Base-by-base conservation (phyloP, 1,140 invertebrate genomes). In the Drosophila nigromelanica region DNA sequence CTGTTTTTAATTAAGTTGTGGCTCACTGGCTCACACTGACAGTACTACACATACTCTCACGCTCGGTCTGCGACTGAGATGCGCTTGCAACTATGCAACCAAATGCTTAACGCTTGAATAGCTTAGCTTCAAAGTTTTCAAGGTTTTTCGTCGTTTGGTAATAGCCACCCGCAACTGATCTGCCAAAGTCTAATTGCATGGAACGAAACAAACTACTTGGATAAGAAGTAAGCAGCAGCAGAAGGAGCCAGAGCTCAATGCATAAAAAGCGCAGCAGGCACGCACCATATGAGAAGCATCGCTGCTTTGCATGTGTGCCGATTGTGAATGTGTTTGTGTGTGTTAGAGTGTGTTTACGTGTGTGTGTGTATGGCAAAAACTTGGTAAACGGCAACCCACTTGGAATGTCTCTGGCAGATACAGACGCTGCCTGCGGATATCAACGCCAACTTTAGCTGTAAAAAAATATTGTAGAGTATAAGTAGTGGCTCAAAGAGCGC, bases 201-300 rank as follows among this genome's bases (percentile, higher is more conserved):
- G 83, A 89, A 89, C 80, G 76, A 89, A 89, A 85, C 79, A 89
- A 89, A 89, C 85, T 73, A 89, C 85, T 87, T 83, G 83, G 83
- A 89, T 80, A 87, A 87, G 73, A 81, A 69, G 54, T 73, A 48
- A 37, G 30, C 30, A 8, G 30, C 30, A 33, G 30, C 30, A 18
- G 18, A 33, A 35, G 33, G 33, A 35, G 33, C 51, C 45, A 39
- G 52, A 56, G 58, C n/a, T 42, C 55, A 76, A 60, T 30, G 51
- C 66, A 59, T 59, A 63, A 75, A 74, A 69, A 63, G 67, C 43
- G 56, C 71, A 68, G 62, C 55, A 39, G 40, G 45, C 61, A 63
- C 11, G 14, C 12, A 45, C 11, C 62, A 55, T 64, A 55, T 55
- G 24, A 45, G 35, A 47, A 30, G 10, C 35, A 55, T 15, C 24